These are phyloP conservation scores for Cnemophilus loriae DNA, from an alignment of 2,113 vertebrate species.

Conservation along the genomic window DNA sequence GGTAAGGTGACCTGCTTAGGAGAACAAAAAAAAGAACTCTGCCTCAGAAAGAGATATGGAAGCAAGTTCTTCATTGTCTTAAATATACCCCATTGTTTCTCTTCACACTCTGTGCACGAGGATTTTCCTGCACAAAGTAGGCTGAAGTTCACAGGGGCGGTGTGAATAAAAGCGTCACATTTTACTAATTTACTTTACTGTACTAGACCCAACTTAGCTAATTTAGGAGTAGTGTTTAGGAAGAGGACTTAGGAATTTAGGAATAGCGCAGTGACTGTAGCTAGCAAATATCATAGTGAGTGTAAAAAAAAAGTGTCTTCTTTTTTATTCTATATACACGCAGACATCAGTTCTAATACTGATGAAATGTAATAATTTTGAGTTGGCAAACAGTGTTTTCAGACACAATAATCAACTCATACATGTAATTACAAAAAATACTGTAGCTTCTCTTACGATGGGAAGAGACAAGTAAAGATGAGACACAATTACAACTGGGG, in stretches of 20 bases:
- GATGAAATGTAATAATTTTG: not conserved
- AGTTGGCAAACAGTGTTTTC: not conserved
- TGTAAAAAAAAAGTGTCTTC: too few relatives aligned
- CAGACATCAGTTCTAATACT: not conserved
- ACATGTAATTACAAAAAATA: not conserved
- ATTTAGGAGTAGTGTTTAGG: not conserved
- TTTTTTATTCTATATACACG: too few relatives aligned
- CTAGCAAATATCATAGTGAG: not conserved
- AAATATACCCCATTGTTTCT: not conserved
- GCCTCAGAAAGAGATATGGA: not conserved
- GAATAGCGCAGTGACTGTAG: not conserved
- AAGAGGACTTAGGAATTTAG: not conserved
- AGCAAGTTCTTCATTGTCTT: not conserved
- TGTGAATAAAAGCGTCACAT: not conserved
- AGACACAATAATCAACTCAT: not conserved
- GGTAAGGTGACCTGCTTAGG: constrained; percentile 20
- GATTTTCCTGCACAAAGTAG: not conserved
- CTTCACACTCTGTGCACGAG: not conserved
- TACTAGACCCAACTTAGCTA: not conserved
- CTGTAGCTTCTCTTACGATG: not conserved
- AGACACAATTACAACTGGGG: not conserved
- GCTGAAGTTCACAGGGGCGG: not conserved
- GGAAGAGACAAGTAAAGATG: not conserved
- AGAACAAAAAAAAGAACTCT: not conserved
- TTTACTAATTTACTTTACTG: not conserved